Base-by-base conservation (phyloP, 2,888 invertebrate species). In the Tetragonula carbonaria region DNA sequence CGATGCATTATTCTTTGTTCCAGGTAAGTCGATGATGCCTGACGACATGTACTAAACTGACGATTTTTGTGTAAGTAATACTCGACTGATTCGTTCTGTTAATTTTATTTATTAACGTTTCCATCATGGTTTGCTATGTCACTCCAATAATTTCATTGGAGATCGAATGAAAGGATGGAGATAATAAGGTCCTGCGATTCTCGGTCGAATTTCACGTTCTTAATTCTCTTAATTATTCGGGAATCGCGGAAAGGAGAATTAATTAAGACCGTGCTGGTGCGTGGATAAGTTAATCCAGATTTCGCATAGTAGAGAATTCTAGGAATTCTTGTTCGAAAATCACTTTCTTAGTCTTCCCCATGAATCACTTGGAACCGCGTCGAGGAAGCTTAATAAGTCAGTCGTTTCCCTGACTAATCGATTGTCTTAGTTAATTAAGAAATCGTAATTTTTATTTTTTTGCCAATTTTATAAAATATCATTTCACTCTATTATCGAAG, bases 221-320 rank as follows among this genome's bases (percentile, higher is more conserved):
- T 57, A n/a, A 66, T 70, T 79, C n/a, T 18, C 14, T 16, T 57
- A 71, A 67, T 71, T 75, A 38, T 62, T 55, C 23, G 53, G 45
- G 21, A 68, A 83, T 63, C 57, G 50, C 50, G 23, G 55, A 63
- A 51, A 21, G 33, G 45, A 28, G 75, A 80, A 68, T 80, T 80
- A 80, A 82, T 82, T 74, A 80, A 75, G 67, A 59, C 53, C 55
- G 75, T 21, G 33, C 55, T 50, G 50, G 50, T 75, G 50, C 75
- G 72, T 57, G 75, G 67, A 72, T 80, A 75, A 63, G 67, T 72
- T 80, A 80, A 75, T 80, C 62, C 33, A 53, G 50, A 67, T 53
- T 66, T 50, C 55, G 55, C 74, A 11, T 14, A 28, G 66, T 55
- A 74, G 80, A 2, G 67, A 80, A 82, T 80, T 55, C 55, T 33